These are phyloP conservation scores for Tribolium castaneum DNA, from an alignment of 1,140 invertebrate genomes.

Conservation along the genomic window DNA sequence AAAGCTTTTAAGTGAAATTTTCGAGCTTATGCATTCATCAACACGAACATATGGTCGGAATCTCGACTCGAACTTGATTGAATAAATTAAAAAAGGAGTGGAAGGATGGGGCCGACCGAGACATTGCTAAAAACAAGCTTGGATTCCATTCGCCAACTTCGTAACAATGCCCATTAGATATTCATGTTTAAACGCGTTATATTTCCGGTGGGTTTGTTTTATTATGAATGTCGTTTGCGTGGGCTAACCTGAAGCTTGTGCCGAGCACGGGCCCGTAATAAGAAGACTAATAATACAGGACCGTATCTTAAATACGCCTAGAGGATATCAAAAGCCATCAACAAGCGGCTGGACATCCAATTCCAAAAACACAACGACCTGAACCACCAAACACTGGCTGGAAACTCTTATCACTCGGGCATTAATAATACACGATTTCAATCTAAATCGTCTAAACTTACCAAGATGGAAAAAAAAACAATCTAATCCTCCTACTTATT, in stretches of 20 bases:
- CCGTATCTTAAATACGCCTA: conserved; percentile 12
- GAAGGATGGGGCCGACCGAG: conserved; percentile 20
- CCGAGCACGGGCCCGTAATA: conserved; percentile 49
- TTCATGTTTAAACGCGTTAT: conserved; percentile 42
- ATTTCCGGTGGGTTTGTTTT: conserved; percentile 50
- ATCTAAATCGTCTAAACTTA: no score
- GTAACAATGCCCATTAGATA: conserved; percentile 40
- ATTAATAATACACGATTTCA: no score
- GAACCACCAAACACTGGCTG: no score
- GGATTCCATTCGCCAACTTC: conserved; percentile 30
- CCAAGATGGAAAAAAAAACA: no score
- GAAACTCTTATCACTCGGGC: no score
- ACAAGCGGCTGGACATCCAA: background rate
- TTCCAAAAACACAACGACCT: no score
- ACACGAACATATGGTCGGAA: conserved; percentile 45
- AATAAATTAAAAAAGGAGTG: conserved; percentile 35
- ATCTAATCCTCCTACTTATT: no score
- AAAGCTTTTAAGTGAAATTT: background rate
- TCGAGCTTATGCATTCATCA: conserved; percentile 37
- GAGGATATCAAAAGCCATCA: background rate
- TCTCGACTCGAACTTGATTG: conserved; percentile 38
- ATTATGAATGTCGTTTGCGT: conserved; percentile 47
- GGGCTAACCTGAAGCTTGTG: conserved; percentile 50
- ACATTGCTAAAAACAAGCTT: conserved; percentile 17
- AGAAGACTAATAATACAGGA: conserved; percentile 28